Conservation (phyloP, 2,113 vertebrate species). For the Osmerus mordax region DNA sequence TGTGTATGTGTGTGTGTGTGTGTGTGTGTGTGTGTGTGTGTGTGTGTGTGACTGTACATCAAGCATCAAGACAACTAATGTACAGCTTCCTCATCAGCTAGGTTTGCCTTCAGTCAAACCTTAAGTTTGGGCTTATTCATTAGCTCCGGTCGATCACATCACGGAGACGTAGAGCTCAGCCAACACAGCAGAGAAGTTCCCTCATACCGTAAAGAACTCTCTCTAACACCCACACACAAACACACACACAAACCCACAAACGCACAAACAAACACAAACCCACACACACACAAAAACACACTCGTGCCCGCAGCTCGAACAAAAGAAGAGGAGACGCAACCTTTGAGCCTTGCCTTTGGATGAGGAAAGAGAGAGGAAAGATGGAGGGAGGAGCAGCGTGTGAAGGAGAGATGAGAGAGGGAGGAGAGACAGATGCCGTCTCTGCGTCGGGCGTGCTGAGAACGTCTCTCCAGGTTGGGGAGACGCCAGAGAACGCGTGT, state of each 20-base stretch:
- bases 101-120: too few species aligned
- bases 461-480: too few species aligned
- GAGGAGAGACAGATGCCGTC: background rate
- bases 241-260: too few species aligned
- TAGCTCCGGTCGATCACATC: too few species aligned
- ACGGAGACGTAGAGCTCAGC: too few species aligned
- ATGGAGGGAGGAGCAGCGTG: background rate
- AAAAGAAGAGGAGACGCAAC: background rate
- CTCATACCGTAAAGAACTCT: too few species aligned
- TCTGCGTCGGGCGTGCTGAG: background rate
- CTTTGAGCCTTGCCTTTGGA: background rate
- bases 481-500: too few species aligned
- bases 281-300: background rate
- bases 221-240: too few species aligned
- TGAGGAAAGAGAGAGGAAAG: background rate
- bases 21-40: conserved; percentile 10
- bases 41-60: conserved; percentile 19
- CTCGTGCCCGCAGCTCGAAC: background rate
- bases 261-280: too few species aligned
- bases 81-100: too few species aligned
- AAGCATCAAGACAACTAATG: background rate
- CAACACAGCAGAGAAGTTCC: too few species aligned
- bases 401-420: background rate
- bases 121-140: too few species aligned
- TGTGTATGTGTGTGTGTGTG: conserved; percentile 8